Evolutionary conservation across 1,140 invertebrate species (phyloP).

Genomic region (Harpegnathos saltator): DNA sequence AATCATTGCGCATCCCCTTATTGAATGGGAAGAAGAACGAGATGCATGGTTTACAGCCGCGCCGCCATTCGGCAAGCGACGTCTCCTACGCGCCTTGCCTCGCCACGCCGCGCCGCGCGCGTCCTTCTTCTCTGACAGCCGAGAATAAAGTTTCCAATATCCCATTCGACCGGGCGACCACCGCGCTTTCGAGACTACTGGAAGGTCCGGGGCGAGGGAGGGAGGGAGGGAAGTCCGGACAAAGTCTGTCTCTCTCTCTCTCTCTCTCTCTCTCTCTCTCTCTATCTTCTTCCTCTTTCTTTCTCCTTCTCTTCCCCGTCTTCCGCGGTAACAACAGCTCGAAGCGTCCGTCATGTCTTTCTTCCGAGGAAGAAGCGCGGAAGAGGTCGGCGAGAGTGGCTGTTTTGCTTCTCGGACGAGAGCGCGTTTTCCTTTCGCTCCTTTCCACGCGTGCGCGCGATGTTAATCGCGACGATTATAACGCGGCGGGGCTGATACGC

Average conservation of each 20-base stretch:
- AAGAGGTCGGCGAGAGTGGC: background rate
- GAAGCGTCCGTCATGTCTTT: conserved; percentile 17
- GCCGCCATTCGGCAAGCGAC: conserved; percentile 63
- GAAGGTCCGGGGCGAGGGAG: too few species aligned
- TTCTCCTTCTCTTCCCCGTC: background rate
- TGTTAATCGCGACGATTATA: too few species aligned
- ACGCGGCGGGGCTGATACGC: too few species aligned
- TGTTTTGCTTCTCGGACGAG: too few species aligned
- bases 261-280: conserved; percentile 17
- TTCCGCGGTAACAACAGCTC: conserved; percentile 14
- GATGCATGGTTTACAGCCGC: conserved; percentile 78
- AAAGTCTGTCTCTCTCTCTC: conserved; percentile 30
- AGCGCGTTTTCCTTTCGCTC: too few species aligned
- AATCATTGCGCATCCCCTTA: conserved; percentile 82
- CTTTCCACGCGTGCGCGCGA: too few species aligned
- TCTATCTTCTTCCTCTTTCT: too few species aligned
- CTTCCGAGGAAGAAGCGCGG: background rate
- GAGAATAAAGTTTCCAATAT: conserved; percentile 78
- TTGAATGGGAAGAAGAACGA: conserved; percentile 77
- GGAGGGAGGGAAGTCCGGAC: conserved; percentile 31
- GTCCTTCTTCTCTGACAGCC: conserved; percentile 53
- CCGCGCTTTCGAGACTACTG: background rate
- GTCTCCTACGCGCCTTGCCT: conserved; percentile 15
- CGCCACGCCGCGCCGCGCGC: background rate
- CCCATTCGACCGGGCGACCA: conserved; percentile 59